Evolutionary conservation across 1,140 invertebrate genomes (phyloP), one percentile per base, ranked within the genome.

Genomic region (Argopecten irradians): DNA sequence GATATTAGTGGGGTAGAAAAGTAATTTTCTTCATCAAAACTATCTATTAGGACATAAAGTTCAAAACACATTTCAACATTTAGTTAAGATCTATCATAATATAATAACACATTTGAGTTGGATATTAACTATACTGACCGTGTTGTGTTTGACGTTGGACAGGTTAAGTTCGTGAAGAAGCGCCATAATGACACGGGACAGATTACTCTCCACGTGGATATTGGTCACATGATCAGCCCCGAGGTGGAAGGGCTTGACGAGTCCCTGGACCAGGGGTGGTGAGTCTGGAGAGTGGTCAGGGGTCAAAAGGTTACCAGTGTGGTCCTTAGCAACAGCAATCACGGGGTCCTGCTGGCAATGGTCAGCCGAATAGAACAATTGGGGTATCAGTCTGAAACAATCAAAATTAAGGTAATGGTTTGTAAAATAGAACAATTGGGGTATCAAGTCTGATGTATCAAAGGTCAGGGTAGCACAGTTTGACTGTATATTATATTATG

Each of bases 81-180:
- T 35, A 16, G 34, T 85, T 16, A 34, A 85, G 14, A 28, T 85
- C 7, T 34, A 0, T 28, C n/a, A 14, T 14, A 55, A 55, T 55
- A 14, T n/a, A 55, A 13, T 55, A 55, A 55, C 46, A 55, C 13
- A 55, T 55, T 55, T 55, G n/a, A n/a, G n/a, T 14, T 55, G n/a
- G 14, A 35, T n/a, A 34, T 84, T 28, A 43, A 86, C 16, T 34
- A 22, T 82, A 96, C 96, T 96, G 94, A 97, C 97, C 90, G 96
- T 96, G 91, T 97, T 96, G 95, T 96, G 96, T 95, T 97, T 97
- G 87, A 96, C 96, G 87, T 96, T 96, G 11, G 97, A 96, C 33
- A 96, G 95, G 92, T 97, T 94, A n/a, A 97, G 91, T 71, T 93
- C 94, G 35, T 94, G 92, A 43, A 96, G 93, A 28, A 97, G 91